Base-by-base conservation (phyloP, 2,888 invertebrate species). In the Pyrocoelia pectoralis region DNA sequence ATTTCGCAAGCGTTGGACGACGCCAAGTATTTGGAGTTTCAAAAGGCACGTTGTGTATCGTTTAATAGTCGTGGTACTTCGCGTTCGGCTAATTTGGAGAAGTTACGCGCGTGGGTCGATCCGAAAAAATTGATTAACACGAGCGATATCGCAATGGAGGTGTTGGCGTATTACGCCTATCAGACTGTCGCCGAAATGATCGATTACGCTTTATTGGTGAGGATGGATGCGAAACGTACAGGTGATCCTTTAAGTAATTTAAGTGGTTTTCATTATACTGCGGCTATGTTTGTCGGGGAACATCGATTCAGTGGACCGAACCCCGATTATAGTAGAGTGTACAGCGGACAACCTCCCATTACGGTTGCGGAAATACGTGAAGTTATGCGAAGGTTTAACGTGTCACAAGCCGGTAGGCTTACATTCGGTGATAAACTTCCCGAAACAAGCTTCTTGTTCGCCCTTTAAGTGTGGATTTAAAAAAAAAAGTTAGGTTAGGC, bases 101-200 rank as follows among this genome's bases (percentile, higher is more conserved):
- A 87, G 74, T 80, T 90, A n/a, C 83, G 87, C 54, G 78, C 81
- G 28, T 90, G 90, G 85, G 77, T 90, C 0, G 88, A 88, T 67
- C 85, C 89, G 0, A 85, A 84, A 2, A 84, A 86, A 33, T 89
- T 90, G 67, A 77, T 89, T 14, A 86, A 84, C 43, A 84, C 92
- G 51, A 82, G 86, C 0, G 80, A 83, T 13, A 83, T 87, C 51
- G 92, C 92, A 0, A 82, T 92, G 72, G 92, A 92, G 76, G 89
- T 95, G 1, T 80, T 97, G 66, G 88, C 91, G 49, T 96, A 95
- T 77, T 84, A 95, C 69, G 94, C 95, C 0, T 94, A 94, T 78
- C 95, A 97, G 82, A 94, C 94, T 0, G 91, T 97, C 5, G 95
- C 95, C 0, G 92, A 94, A 77, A 88, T 96, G 60, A 89, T 94